Conservation (phyloP, 2,888 invertebrate species). For the Malthinus flaveolus region DNA sequence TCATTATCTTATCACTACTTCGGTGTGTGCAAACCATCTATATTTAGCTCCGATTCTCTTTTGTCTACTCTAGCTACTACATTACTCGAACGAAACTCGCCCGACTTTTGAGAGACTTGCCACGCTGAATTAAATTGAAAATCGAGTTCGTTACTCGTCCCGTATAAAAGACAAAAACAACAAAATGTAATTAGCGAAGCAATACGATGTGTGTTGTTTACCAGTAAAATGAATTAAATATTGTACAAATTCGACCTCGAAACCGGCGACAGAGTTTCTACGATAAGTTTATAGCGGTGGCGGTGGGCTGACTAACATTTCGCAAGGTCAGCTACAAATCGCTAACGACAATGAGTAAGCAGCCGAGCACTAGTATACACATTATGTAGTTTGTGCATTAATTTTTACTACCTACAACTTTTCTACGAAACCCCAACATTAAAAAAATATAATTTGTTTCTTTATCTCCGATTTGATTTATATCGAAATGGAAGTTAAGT, state of each 20-base stretch:
- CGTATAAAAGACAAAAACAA: no score
- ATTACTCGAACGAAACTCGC: no score
- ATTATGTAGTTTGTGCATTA: not conserved
- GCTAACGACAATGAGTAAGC: not conserved
- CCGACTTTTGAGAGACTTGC: no score
- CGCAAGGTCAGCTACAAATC: slow-evolving; percentile 22
- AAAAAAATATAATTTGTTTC: no score
- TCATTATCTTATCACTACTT: no score
- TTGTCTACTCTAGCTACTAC: no score
- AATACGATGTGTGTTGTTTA: slow-evolving; percentile 3
- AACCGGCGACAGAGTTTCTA: slow-evolving; percentile 27
- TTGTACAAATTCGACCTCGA: slow-evolving; percentile 23
- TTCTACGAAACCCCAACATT: not conserved
- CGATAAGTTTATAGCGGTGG: slow-evolving; percentile 11
- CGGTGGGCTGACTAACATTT: slow-evolving; percentile 22
- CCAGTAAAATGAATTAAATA: slow-evolving; percentile 15
- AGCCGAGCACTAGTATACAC: not conserved
- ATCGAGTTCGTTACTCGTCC: no score
- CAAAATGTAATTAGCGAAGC: not conserved
- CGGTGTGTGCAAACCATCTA: no score
- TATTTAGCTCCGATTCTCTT: no score
- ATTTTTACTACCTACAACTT: not conserved
- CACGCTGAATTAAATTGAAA: no score
- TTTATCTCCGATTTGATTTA: no score
- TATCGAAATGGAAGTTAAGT: slow-evolving; percentile 10